Evolutionary conservation across 2,888 invertebrate species (phyloP).

Genomic region (Antheraea yamamai): DNA sequence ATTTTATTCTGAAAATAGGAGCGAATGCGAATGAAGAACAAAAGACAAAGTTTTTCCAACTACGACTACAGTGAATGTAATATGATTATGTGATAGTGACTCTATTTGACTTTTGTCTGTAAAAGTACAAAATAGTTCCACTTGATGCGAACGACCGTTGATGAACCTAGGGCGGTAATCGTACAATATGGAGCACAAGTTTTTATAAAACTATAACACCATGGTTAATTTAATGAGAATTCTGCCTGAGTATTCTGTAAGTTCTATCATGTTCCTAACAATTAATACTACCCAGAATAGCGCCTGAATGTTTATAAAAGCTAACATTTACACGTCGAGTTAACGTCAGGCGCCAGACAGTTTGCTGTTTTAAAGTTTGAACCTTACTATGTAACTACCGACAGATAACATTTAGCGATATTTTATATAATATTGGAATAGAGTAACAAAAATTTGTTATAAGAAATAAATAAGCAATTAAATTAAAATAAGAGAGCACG

Average conservation of each 20-base stretch:
- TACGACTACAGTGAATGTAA: too few relatives aligned
- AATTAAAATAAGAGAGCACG: too few relatives aligned
- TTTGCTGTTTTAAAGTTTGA: conserved; percentile 7
- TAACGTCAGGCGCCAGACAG: conserved; percentile 12
- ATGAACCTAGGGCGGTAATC: too few relatives aligned
- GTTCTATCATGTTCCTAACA: background rate
- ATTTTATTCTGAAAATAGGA: too few relatives aligned
- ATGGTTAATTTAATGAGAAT: background rate
- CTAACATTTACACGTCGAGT: conserved; percentile 5
- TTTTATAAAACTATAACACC: background rate
- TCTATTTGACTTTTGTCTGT: too few relatives aligned
- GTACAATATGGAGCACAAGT: background rate
- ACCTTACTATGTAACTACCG: background rate
- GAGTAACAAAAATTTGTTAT: background rate
- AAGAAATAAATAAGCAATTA: background rate
- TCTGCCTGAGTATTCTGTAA: background rate
- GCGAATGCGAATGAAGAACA: too few relatives aligned
- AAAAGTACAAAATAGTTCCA: too few relatives aligned
- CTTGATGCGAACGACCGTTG: too few relatives aligned
- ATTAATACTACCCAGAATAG: conserved; percentile 7
- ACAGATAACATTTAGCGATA: background rate
- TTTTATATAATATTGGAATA: background rate
- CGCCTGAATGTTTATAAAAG: conserved; percentile 12
- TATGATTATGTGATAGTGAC: too few relatives aligned
- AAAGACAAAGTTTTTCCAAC: too few relatives aligned